Base-by-base conservation (phyloP, 2,888 invertebrate genomes). In the Spodoptera picta region DNA sequence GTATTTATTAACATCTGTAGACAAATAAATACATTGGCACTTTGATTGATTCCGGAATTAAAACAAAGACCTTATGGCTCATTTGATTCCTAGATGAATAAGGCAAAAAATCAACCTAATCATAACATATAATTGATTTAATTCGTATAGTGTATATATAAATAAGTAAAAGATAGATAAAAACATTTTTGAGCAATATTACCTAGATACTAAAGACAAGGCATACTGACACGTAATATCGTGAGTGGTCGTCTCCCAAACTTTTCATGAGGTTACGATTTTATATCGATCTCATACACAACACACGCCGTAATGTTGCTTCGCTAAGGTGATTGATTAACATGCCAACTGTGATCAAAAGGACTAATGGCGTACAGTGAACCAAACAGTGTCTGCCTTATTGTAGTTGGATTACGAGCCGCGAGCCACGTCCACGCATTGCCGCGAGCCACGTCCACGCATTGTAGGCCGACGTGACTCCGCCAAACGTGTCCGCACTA, bases 301-400 rank as follows among this genome's bases (percentile, higher is more conserved):
- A 55, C 58, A 63, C 48, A 65, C 36, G 43, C 43, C 52, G 57
- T 61, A 52, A 50, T 46, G 45, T 58, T 27, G 45, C n/a, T 60
- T 62, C 19, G 46, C 60, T 64, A 72, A 73, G 68, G 68, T 82
- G 83, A 85, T 85, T 80, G 84, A 84, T 85, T 84, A 83, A 78
- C 79, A 76, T 77, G 81, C 65, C 78, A 69, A 66, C 51, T 66
- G 55, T 62, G 59, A 76, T 82, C 73, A 79, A 81, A 74, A 60
- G 77, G 73, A 67, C 78, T 83, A 79, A 81, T 83, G 73, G 74
- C 65, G 53, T 65, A 65, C 55, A 64, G 50, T 55, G 62, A 65
- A 52, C 69, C 53, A 61, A 73, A 76, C 75, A 73, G 47, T 73
- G 68, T 56, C 59, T 65, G 59, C 54, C 52, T 65, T 75, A 75